A percentile compares a stretch with the other conserved stretches of the same genome.
These are phyloP conservation scores for Calidris pugnax DNA, from an alignment of 2,113 vertebrate genomes.

Conservation along the genomic window DNA sequence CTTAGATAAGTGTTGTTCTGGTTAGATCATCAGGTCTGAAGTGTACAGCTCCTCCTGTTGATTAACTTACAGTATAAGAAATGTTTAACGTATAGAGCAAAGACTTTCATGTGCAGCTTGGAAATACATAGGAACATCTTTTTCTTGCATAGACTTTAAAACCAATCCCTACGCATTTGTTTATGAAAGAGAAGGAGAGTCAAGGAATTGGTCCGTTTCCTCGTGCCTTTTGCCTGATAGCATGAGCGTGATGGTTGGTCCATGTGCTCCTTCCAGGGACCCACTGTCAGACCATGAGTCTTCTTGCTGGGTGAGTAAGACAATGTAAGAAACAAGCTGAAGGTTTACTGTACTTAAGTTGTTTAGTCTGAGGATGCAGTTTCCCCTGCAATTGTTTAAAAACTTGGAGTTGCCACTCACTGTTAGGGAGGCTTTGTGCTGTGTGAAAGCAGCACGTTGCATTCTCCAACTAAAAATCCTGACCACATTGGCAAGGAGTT, in stretches of 20 bases:
- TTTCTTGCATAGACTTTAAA: neutral
- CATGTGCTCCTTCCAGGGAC: neutral
- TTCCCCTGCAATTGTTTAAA: neutral
- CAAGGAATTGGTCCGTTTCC: neutral
- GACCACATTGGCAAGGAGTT: neutral
- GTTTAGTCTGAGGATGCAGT: neutral
- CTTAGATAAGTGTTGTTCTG: neutral
- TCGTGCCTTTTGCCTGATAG: neutral
- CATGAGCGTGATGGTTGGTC: rapidly evolving
- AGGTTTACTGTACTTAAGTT: neutral
- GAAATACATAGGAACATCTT: neutral
- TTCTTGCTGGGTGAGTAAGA: neutral
- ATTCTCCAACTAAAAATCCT: neutral
- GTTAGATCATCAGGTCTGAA: neutral
- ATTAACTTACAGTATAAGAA: neutral
- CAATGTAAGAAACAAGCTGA: neutral
- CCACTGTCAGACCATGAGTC: neutral
- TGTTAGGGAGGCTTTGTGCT: neutral
- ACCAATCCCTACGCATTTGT: neutral
- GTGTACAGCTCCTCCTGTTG: neutral
- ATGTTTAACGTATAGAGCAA: neutral
- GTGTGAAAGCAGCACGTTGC: neutral
- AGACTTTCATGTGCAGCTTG: neutral
- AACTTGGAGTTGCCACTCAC: neutral
- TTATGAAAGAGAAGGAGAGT: neutral